A percentile compares a stretch with the other conserved stretches of the same genome.
These are phyloP conservation scores for Equus quagga DNA, from an alignment of 2,113 vertebrate species.

Conservation along the genomic window DNA sequence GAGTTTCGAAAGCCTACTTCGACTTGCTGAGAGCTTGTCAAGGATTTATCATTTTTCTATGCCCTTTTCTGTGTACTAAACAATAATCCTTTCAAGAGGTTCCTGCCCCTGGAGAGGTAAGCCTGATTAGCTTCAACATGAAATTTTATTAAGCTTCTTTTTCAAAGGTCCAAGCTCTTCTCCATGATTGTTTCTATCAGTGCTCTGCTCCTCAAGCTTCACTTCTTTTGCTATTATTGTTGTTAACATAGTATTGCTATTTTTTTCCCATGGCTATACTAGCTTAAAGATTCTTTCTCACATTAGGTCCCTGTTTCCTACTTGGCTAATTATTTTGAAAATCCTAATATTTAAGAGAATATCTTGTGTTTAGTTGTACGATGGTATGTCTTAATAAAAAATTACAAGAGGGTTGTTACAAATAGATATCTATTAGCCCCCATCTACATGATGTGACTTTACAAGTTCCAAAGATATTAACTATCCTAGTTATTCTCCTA, in stretches of 20 bases:
- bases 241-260: neutral
- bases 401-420: neutral
- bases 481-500: neutral
- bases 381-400: neutral
- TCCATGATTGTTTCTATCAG: neutral
- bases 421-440: neutral
- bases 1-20: neutral
- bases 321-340: neutral
- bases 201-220: neutral
- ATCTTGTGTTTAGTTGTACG: neutral
- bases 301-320: neutral
- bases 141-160: neutral
- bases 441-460: neutral
- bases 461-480: neutral
- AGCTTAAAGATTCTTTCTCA: neutral
- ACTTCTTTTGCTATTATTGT: neutral
- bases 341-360: neutral
- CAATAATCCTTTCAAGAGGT: neutral
- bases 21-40: slow-evolving; percentile 2
- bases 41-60: neutral
- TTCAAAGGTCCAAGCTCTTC: neutral
- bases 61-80: neutral
- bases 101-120: neutral
- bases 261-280: neutral
- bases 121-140: neutral